phyloP scores from a whole-genome alignment of 2,797 vertebrate species.

The Sandelia bainsii region DNA sequence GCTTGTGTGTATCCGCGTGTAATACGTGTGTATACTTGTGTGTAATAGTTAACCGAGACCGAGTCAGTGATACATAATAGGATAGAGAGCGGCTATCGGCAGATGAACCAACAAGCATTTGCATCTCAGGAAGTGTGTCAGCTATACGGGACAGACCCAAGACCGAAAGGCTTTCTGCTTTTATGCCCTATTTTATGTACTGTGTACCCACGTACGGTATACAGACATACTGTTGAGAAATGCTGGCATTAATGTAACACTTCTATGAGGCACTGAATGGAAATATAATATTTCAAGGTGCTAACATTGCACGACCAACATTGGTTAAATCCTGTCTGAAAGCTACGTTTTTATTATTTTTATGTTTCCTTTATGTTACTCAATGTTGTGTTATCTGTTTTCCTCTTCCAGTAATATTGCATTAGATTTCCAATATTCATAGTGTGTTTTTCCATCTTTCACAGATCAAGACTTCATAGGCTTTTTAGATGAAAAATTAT shows the following conservation, averaged over 20 bases:
- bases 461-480: constrained; percentile 80
- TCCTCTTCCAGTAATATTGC: constrained; percentile 75
- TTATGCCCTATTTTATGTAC: constrained; percentile 37
- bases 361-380: constrained; percentile 61
- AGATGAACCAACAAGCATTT: constrained; percentile 76
- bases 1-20: background rate
- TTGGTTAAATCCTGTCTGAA: constrained; percentile 9
- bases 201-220: background rate
- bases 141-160: constrained; percentile 75
- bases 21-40: background rate
- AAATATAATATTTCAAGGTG: background rate
- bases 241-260: background rate
- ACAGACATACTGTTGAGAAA: constrained; percentile 9
- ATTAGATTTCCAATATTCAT: constrained; percentile 79
- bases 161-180: constrained; percentile 17
- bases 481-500: constrained; percentile 81
- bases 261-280: background rate
- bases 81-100: constrained; percentile 44
- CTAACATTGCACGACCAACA: constrained; percentile 13
- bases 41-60: background rate
- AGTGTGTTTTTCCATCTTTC: constrained; percentile 80
- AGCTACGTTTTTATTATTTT: constrained; percentile 28
- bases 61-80: constrained; percentile 20
- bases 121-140: constrained; percentile 88
- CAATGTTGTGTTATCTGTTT: constrained; percentile 67